phyloP scores from a whole-genome alignment of 2,797 vertebrate species.

The Hippopotamyrus pictus region DNA sequence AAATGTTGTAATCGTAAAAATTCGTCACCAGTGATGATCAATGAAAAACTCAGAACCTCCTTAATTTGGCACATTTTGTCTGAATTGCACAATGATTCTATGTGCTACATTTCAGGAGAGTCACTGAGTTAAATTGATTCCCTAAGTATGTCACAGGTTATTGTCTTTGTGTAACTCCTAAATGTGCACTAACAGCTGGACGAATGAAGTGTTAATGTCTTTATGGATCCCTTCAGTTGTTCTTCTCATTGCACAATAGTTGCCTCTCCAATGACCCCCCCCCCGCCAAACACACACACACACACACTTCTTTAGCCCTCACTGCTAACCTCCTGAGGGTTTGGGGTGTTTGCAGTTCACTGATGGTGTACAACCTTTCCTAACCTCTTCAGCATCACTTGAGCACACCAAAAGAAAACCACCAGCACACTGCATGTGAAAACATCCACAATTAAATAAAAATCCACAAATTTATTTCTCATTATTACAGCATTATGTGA shows the following conservation, averaged over 20 bases:
- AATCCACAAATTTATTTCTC: background rate
- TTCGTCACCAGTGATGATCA: background rate
- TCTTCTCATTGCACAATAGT: constrained; percentile 42
- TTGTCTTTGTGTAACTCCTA: constrained; percentile 38
- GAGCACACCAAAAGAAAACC: background rate
- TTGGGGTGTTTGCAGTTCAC: constrained; percentile 24
- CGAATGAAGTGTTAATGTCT: constrained; percentile 51
- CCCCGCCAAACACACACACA: background rate
- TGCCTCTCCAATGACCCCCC: constrained; percentile 23
- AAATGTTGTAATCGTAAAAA: background rate
- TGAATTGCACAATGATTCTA: background rate
- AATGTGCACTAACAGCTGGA: constrained; percentile 35
- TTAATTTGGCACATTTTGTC: background rate
- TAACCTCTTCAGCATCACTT: constrained; percentile 14
- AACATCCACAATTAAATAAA: background rate
- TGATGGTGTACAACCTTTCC: constrained; percentile 16
- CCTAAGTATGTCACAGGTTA: constrained; percentile 51
- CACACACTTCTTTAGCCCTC: background rate
- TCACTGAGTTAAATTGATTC: constrained; percentile 32
- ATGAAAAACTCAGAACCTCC: background rate
- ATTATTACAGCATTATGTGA: background rate
- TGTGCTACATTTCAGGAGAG: background rate
- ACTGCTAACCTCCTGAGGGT: constrained; percentile 12
- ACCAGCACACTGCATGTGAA: background rate
- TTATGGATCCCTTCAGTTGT: constrained; percentile 44